phyloP scores from a whole-genome alignment of 2,888 invertebrate species.

The Cheilosia pagana region DNA sequence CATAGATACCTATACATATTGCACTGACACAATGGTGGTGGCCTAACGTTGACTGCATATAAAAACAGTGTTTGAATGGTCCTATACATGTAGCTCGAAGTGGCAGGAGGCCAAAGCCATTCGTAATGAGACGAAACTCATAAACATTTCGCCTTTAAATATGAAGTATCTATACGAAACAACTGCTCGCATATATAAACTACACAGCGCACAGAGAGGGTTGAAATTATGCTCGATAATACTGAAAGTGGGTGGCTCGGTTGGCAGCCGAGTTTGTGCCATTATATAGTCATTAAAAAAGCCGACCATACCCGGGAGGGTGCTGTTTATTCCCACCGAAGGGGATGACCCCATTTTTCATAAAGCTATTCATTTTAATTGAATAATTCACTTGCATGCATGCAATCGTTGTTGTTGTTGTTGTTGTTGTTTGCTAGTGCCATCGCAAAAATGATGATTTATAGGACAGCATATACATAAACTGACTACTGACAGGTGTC shows the following conservation, averaged over 20 bases:
- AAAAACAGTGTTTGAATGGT: constrained; percentile 31
- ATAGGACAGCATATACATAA: constrained; percentile 19
- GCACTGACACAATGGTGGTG: not conserved
- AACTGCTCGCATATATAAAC: constrained; percentile 3
- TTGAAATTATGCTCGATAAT: constrained; percentile 27
- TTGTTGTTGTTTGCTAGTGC: constrained; percentile 16
- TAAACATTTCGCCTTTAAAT: constrained; percentile 70
- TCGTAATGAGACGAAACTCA: constrained; percentile 65
- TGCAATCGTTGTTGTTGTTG: constrained; percentile 47
- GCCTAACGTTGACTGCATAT: constrained; percentile 19
- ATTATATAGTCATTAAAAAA: constrained; percentile 38
- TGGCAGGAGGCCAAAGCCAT: constrained; percentile 64
- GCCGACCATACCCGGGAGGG: constrained; percentile 7
- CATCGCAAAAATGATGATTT: constrained; percentile 59
- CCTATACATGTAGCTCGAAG: constrained; percentile 28
- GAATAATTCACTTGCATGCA: constrained; percentile 71
- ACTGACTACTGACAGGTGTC: constrained; percentile 69
- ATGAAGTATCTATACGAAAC: constrained; percentile 46
- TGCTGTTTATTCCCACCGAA: not conserved
- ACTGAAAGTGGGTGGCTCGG: constrained; percentile 15
- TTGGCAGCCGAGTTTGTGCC: constrained; percentile 1
- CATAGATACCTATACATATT: constrained; percentile 23
- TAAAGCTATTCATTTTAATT: constrained; percentile 61
- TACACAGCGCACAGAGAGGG: constrained; percentile 24
- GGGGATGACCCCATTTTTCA: constrained; percentile 68